Conservation (phyloP, 2,113 vertebrate species). For the Carassius gibelio region DNA sequence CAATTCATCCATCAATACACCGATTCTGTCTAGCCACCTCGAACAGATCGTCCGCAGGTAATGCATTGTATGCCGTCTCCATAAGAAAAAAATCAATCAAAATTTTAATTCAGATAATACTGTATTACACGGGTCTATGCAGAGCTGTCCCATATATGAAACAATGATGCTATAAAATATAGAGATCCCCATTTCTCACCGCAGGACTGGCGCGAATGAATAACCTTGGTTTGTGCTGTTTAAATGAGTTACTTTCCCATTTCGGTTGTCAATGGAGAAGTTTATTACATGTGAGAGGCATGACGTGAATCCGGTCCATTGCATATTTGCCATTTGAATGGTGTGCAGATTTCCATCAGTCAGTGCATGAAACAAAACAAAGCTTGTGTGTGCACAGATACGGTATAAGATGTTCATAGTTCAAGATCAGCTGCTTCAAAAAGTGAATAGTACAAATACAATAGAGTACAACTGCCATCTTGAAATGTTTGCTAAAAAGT, state of each 20-base stretch:
- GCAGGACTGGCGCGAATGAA: background rate
- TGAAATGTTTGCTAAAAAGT: background rate
- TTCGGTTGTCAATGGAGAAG: slow-evolving; percentile 35
- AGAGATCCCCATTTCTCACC: slow-evolving; percentile 17
- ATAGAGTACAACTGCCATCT: background rate
- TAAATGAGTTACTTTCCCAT: slow-evolving; percentile 50
- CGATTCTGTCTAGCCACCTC: slow-evolving; percentile 51
- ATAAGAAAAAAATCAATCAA: slow-evolving; percentile 45
- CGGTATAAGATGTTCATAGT: background rate
- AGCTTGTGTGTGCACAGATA: background rate
- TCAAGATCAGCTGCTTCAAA: background rate
- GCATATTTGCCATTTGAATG: slow-evolving; percentile 26
- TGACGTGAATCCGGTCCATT: slow-evolving; percentile 22
- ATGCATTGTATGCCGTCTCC: slow-evolving; percentile 34
- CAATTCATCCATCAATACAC: slow-evolving; percentile 64
- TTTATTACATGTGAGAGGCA: slow-evolving; percentile 46
- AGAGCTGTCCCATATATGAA: slow-evolving; percentile 40
- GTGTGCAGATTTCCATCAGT: slow-evolving; percentile 37
- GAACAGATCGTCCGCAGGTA: slow-evolving; percentile 46
- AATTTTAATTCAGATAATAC: slow-evolving; percentile 54
- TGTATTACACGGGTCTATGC: slow-evolving; percentile 18
- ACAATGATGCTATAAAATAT: slow-evolving; percentile 33
- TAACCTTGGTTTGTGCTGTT: slow-evolving; percentile 33
- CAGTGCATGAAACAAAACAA: background rate
- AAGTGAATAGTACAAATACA: background rate